Percentiles rank a stretch among this genome's conserved stretches.
These are phyloP conservation scores for Drosophila ananassae DNA, from an alignment of 1,140 invertebrate species.

Conservation along the genomic window DNA sequence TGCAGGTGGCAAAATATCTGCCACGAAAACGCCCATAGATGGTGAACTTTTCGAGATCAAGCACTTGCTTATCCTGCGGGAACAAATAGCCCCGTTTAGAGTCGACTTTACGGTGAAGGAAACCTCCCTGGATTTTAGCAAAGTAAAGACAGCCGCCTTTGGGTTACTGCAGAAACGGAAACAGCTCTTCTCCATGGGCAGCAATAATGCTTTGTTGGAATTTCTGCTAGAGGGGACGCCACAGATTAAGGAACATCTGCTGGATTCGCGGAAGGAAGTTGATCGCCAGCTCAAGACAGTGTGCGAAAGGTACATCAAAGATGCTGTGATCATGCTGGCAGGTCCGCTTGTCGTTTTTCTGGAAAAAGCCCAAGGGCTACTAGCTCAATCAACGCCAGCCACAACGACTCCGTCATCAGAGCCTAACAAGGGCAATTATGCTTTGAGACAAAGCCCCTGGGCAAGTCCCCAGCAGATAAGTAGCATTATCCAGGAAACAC, in stretches of 20 bases:
- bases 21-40: slow-evolving; percentile 91
- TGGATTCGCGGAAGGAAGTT: slow-evolving; percentile 97
- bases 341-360: slow-evolving; percentile 90
- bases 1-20: slow-evolving; percentile 89
- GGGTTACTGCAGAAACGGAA: slow-evolving; percentile 93
- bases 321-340: slow-evolving; percentile 91
- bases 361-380: slow-evolving; percentile 87
- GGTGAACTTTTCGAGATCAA: slow-evolving; percentile 98
- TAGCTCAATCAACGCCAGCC: slow-evolving; percentile 34
- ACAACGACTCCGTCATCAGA: slow-evolving; percentile 13
- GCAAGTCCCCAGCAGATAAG: slow-evolving; percentile 86
- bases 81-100: slow-evolving; percentile 99
- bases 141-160: slow-evolving; percentile 93
- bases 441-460: slow-evolving; percentile 84
- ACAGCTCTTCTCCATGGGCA: slow-evolving; percentile 93
- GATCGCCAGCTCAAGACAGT: slow-evolving; percentile 95
- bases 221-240: slow-evolving; percentile 96
- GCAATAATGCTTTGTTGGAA: slow-evolving; percentile 96
- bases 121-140: slow-evolving; percentile 95
- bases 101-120: slow-evolving; percentile 97
- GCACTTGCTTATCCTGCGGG: slow-evolving; percentile 97
- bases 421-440: slow-evolving; percentile 61
- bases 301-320: slow-evolving; percentile 96
- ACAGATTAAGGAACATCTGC: slow-evolving; percentile 94
- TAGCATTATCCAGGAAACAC: slow-evolving; percentile 87